A percentile compares a stretch with the other conserved stretches of the same genome.
phyloP scores from a whole-genome alignment of 2,113 vertebrate species.

The Ornithorhynchus anatinus region DNA sequence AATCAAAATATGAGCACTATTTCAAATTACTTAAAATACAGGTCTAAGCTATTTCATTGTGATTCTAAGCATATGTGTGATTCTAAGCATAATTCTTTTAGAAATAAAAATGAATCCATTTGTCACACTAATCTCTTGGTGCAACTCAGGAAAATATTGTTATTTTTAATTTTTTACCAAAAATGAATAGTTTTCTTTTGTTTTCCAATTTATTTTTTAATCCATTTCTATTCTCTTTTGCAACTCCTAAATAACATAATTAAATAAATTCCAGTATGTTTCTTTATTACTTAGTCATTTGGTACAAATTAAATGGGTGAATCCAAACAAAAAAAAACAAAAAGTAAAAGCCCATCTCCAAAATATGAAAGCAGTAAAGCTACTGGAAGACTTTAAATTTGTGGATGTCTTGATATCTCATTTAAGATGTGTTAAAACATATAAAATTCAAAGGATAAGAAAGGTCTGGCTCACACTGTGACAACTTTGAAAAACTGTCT shows the following conservation, averaged over 20 bases:
- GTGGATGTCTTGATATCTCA: neutral
- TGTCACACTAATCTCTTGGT: no score
- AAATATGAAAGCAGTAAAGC: neutral
- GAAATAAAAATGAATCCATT: no score
- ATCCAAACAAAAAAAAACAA: no score
- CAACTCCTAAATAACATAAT: no score
- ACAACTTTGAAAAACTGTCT: neutral
- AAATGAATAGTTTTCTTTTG: neutral
- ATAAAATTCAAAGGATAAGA: neutral
- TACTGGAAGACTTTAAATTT: neutral
- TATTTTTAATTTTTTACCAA: neutral
- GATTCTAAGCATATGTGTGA: neutral
- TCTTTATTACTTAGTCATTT: neutral
- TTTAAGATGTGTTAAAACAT: neutral
- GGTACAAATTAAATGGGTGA: neutral
- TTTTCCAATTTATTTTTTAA: neutral
- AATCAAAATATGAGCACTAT: constrained; percentile 27
- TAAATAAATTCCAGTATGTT: no score
- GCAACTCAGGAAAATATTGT: neutral
- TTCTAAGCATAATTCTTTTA: constrained; percentile 1
- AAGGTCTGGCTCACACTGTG: neutral
- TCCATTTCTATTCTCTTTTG: neutral
- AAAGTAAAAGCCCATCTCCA: neutral
- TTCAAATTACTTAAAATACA: constrained; percentile 40
- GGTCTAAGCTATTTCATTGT: constrained; percentile 13